Evolutionary conservation across 2,797 vertebrate genomes (phyloP).

Genomic region (Liasis olivaceus): DNA sequence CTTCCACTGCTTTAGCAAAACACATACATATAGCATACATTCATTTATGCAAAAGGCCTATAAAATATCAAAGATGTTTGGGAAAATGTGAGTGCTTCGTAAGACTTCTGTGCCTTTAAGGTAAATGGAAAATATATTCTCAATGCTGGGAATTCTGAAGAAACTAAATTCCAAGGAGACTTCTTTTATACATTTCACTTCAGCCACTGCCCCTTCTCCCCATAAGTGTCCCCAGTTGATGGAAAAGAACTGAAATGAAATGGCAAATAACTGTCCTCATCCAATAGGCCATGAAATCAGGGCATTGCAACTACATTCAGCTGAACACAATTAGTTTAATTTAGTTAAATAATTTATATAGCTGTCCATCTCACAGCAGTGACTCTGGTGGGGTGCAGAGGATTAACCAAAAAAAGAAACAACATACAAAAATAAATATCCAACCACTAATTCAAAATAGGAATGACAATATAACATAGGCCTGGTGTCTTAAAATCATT

Average conservation of each 20-base stretch:
- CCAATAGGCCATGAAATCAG: not conserved
- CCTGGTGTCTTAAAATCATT: too few relatives aligned
- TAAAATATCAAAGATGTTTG: constrained; percentile 3
- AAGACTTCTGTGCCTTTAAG: not conserved
- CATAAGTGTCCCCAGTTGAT: not conserved
- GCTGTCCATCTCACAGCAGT: not conserved
- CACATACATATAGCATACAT: not conserved
- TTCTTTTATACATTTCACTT: not conserved
- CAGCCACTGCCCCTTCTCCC: not conserved
- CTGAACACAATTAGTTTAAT: not conserved
- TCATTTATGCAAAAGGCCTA: not conserved
- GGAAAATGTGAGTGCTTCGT: not conserved
- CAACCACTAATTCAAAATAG: too few relatives aligned
- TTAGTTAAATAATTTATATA: not conserved
- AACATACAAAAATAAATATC: too few relatives aligned
- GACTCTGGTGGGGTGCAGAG: not conserved
- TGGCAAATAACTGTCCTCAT: not conserved
- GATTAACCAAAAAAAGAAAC: not conserved
- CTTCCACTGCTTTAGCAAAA: constrained; percentile 12
- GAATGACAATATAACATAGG: too few relatives aligned
- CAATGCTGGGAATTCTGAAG: not conserved
- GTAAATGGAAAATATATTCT: not conserved
- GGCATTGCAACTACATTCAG: not conserved
- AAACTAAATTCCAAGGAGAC: not conserved
- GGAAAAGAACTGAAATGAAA: not conserved